Conservation (phyloP, 2,797 vertebrate species). For the Thalassophryne amazonica region DNA sequence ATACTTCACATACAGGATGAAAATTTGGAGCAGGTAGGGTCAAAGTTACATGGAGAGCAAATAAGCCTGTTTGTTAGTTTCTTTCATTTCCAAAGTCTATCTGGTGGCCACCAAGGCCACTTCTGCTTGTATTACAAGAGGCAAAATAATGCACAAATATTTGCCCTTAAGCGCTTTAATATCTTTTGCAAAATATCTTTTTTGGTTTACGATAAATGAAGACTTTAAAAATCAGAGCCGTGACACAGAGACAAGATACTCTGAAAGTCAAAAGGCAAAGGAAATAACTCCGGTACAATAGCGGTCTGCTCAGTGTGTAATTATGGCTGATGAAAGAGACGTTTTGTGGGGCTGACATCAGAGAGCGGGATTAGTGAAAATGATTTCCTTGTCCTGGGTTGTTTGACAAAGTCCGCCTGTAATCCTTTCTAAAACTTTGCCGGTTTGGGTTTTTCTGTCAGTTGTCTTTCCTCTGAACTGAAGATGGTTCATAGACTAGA, state of each 20-base stretch:
- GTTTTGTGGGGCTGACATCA: constrained; percentile 73
- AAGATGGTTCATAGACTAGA: constrained; percentile 26
- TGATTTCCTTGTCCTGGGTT: constrained; percentile 71
- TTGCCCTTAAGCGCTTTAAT: too few relatives aligned
- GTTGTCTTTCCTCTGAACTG: constrained; percentile 39
- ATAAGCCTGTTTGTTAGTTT: too few relatives aligned
- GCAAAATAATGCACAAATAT: too few relatives aligned
- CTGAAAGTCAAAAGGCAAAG: constrained; percentile 64
- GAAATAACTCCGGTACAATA: constrained; percentile 52
- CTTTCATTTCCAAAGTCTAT: too few relatives aligned
- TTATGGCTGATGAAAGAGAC: constrained; percentile 78
- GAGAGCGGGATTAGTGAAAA: constrained; percentile 73
- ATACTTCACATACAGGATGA: too few relatives aligned
- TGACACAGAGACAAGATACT: constrained; percentile 38
- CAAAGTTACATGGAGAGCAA: too few relatives aligned
- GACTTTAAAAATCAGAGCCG: constrained; percentile 34
- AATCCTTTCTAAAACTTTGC: constrained; percentile 71
- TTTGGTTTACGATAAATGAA: too few relatives aligned
- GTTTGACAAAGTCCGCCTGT: constrained; percentile 73
- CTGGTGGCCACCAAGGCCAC: too few relatives aligned
- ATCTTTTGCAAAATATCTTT: too few relatives aligned
- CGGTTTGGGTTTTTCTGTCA: constrained; percentile 45
- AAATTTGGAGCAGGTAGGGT: too few relatives aligned
- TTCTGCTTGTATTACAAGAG: too few relatives aligned
- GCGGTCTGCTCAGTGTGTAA: constrained; percentile 66